A percentile compares a stretch with the other conserved stretches of the same genome.
Evolutionary conservation across 1,140 invertebrate species (phyloP).

Genomic region (Protaetia brevitarsis): DNA sequence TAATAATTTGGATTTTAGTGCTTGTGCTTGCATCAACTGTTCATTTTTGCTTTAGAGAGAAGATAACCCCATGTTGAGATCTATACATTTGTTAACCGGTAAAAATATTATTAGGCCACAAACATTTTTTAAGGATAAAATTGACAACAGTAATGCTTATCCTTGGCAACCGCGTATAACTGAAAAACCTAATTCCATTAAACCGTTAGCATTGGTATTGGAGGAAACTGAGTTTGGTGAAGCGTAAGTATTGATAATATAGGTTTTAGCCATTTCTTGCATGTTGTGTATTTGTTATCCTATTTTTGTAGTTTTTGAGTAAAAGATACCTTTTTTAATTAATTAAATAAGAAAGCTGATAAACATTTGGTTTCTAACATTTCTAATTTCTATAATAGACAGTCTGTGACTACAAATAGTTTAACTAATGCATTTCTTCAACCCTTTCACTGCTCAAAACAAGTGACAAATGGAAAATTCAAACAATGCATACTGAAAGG

Average conservation of each 20-base stretch:
- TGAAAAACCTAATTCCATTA: conserved; percentile 85
- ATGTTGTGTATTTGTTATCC: too few species aligned
- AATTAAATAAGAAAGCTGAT: too few species aligned
- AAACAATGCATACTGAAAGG: too few species aligned
- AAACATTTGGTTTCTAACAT: neutral
- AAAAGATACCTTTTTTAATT: too few species aligned
- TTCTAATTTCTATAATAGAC: too few species aligned
- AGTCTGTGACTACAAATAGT: too few species aligned
- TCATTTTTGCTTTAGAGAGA: neutral
- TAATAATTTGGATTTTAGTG: neutral
- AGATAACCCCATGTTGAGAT: conserved; percentile 6
- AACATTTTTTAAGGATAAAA: conserved; percentile 76
- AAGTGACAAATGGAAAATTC: too few species aligned
- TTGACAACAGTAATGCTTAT: conserved; percentile 73
- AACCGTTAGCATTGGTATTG: conserved; percentile 71
- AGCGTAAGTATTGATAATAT: conserved; percentile 37
- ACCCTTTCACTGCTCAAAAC: too few species aligned
- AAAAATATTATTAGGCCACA: conserved; percentile 81
- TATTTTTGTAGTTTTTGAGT: too few species aligned
- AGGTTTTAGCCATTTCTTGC: too few species aligned
- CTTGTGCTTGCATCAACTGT: neutral
- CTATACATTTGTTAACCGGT: conserved; percentile 64
- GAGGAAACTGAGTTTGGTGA: conserved; percentile 59
- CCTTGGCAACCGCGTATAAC: conserved; percentile 80
- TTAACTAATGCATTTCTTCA: too few species aligned